These are phyloP conservation scores for Mus pahari DNA, from an alignment of 2,113 vertebrate species.

Conservation along the genomic window DNA sequence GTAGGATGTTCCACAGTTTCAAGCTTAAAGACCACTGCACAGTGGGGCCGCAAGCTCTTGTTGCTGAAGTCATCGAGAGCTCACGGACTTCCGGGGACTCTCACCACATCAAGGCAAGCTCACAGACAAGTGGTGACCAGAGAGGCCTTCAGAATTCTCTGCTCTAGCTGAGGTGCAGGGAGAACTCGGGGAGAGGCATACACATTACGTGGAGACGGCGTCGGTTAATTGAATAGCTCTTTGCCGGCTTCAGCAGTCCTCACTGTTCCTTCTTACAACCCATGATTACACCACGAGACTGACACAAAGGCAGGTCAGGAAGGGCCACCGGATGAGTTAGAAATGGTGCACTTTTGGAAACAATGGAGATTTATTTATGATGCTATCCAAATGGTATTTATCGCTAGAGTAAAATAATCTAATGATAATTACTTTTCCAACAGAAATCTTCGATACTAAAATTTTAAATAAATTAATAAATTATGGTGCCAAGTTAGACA, in stretches of 20 bases:
- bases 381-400: not conserved
- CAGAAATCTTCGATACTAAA: slow-evolving; percentile 26
- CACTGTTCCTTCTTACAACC: not conserved
- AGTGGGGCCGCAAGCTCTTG: not conserved
- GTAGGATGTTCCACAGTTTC: not conserved
- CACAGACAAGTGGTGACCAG: not conserved
- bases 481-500: slow-evolving; percentile 17
- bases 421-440: slow-evolving; percentile 21
- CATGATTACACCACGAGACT: not conserved
- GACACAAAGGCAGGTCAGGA: not conserved
- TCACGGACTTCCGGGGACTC: not conserved
- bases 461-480: slow-evolving; percentile 53
- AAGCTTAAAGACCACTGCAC: not conserved
- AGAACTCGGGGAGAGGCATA: not conserved
- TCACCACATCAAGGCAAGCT: not conserved
- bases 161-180: not conserved
- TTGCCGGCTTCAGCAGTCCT: not conserved
- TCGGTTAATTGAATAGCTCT: not conserved
- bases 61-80: not conserved
- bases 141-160: slow-evolving; percentile 32
- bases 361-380: slow-evolving; percentile 2
- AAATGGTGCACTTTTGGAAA: slow-evolving; percentile 21
- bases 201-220: not conserved
- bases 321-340: not conserved
- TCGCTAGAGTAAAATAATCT: slow-evolving; percentile 39